Evolutionary conservation across 2,888 invertebrate genomes (phyloP).

Genomic region (Darwinula stevensoni): DNA sequence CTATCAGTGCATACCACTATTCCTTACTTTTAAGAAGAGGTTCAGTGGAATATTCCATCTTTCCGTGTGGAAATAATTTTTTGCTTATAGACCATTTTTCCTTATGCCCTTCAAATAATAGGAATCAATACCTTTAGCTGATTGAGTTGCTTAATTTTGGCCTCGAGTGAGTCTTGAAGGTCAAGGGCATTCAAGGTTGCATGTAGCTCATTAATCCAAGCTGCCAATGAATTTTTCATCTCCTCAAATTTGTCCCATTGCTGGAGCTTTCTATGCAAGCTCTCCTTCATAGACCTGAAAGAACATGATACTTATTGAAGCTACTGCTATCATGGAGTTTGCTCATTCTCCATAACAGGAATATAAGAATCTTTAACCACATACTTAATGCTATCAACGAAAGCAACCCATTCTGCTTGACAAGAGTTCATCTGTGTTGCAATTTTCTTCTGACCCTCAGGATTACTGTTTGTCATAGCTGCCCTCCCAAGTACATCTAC

Average conservation of each 20-base stretch:
- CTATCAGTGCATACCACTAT: too few relatives aligned
- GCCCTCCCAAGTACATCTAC: conserved; percentile 58
- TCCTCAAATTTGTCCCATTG: conserved; percentile 78
- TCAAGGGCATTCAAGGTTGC: conserved; percentile 61
- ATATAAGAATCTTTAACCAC: conserved; percentile 6
- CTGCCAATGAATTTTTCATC: conserved; percentile 48
- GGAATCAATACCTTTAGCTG: conserved; percentile 31
- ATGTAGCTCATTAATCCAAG: conserved; percentile 67
- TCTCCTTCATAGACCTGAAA: conserved; percentile 33
- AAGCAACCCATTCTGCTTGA: conserved; percentile 64
- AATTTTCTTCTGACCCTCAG: conserved; percentile 52
- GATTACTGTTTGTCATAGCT: conserved; percentile 57
- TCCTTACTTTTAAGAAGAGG: too few relatives aligned
- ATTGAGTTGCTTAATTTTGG: conserved; percentile 59
- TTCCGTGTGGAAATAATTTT: too few relatives aligned
- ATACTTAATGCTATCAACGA: conserved; percentile 35
- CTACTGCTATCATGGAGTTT: too few relatives aligned
- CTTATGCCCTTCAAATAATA: too few relatives aligned
- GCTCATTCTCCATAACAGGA: too few relatives aligned
- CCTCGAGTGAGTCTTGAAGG: conserved; percentile 42
- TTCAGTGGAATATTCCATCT: too few relatives aligned
- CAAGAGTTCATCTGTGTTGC: conserved; percentile 57
- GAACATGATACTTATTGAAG: too few relatives aligned
- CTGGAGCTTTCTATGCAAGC: conserved; percentile 47
- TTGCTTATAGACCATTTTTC: too few relatives aligned